A percentile compares a stretch with the other conserved stretches of the same genome.
Conservation (phyloP, 2,888 invertebrate genomes). For the Eueremaeus valkanovi region DNA sequence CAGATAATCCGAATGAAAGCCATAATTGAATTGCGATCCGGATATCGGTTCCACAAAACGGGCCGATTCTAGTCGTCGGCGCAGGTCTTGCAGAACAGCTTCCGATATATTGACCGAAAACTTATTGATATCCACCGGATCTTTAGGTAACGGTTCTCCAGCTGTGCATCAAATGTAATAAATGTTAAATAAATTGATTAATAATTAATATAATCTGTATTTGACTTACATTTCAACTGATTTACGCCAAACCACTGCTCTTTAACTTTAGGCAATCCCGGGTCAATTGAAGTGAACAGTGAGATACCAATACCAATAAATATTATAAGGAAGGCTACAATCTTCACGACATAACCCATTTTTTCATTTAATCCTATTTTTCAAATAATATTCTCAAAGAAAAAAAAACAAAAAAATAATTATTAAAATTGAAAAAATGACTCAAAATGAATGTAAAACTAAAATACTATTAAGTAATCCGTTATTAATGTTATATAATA, state of each 20-base stretch:
- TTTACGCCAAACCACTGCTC: slow-evolving; percentile 3
- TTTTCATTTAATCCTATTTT: neutral
- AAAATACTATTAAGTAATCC: no score
- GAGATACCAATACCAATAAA: neutral
- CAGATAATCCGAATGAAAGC: slow-evolving; percentile 69
- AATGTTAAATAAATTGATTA: no score
- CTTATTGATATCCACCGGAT: slow-evolving; percentile 34
- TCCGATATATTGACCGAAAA: slow-evolving; percentile 38
- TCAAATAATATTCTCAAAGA: no score
- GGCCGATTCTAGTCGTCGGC: slow-evolving; percentile 57
- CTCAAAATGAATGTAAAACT: neutral
- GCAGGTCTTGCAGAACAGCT: slow-evolving; percentile 52
- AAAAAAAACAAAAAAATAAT: neutral
- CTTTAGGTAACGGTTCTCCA: slow-evolving; percentile 26
- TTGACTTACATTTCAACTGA: neutral
- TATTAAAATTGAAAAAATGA: neutral
- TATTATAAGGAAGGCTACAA: neutral
- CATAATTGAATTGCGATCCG: slow-evolving; percentile 69
- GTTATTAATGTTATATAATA: no score
- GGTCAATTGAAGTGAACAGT: neutral
- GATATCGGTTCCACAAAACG: slow-evolving; percentile 51
- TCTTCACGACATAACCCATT: neutral
- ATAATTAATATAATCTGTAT: neutral
- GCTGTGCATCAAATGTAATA: neutral
- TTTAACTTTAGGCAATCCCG: neutral